A percentile compares a stretch with the other conserved stretches of the same genome.
phyloP scores from a whole-genome alignment of 2,888 invertebrate genomes.

The Lapara coniferarum region DNA sequence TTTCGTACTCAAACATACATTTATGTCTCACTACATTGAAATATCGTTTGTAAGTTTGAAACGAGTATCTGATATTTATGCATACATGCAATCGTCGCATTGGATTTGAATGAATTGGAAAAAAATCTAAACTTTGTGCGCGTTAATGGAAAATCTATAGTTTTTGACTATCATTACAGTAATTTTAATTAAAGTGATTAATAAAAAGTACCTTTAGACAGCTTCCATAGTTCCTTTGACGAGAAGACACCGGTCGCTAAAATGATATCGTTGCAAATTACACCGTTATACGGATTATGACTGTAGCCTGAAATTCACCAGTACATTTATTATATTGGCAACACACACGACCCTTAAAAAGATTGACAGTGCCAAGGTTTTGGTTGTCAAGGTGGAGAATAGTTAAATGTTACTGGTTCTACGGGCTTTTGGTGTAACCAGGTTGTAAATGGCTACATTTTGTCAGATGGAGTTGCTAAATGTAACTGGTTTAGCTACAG shows the following conservation, averaged over 20 bases:
- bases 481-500: neutral
- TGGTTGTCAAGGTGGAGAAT: neutral
- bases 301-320: slow-evolving; percentile 88
- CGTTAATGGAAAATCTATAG: too few species aligned
- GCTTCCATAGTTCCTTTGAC: slow-evolving; percentile 99
- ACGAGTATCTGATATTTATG: too few species aligned
- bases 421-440: neutral
- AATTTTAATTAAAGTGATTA: neutral
- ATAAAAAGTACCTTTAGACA: slow-evolving; percentile 92
- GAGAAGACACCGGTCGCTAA: slow-evolving; percentile 99
- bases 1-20: too few species aligned
- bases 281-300: slow-evolving; percentile 99
- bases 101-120: too few species aligned
- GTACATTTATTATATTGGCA: slow-evolving; percentile 51
- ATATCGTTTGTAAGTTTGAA: too few species aligned
- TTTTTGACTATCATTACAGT: too few species aligned
- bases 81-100: too few species aligned
- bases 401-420: slow-evolving; percentile 11
- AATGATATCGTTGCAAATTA: slow-evolving; percentile 99
- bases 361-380: slow-evolving; percentile 22
- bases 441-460: neutral
- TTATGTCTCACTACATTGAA: too few species aligned
- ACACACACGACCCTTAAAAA: slow-evolving; percentile 34
- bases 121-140: too few species aligned
- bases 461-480: neutral